phyloP scores from a whole-genome alignment of 1,140 invertebrate genomes.

The Galleria mellonella region DNA sequence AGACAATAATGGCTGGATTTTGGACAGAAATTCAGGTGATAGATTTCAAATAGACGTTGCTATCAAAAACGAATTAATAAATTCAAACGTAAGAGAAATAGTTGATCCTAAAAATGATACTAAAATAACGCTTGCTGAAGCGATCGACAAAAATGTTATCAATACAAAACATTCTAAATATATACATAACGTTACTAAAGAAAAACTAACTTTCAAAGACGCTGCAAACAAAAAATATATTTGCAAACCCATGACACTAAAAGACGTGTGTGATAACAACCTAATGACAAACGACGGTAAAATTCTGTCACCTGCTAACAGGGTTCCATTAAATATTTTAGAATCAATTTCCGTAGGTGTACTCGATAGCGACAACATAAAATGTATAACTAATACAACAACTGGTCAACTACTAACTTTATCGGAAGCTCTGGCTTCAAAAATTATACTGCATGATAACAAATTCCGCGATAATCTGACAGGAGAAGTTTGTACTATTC shows the following conservation, averaged over 20 bases:
- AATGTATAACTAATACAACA: constrained; percentile 88
- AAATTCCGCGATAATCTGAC: constrained; percentile 84
- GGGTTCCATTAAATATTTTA: constrained; percentile 83
- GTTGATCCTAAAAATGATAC: constrained; percentile 85
- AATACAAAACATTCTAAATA: constrained; percentile 87
- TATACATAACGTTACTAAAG: constrained; percentile 81
- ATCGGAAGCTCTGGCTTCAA: constrained; percentile 86
- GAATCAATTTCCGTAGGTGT: constrained; percentile 91
- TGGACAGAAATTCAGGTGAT: constrained; percentile 89
- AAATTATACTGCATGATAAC: constrained; percentile 84
- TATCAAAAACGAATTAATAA: constrained; percentile 83
- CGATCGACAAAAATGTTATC: constrained; percentile 84
- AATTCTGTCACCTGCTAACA: constrained; percentile 87
- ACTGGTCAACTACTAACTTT: constrained; percentile 88
- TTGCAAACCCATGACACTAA: constrained; percentile 91
- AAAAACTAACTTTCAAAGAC: constrained; percentile 85
- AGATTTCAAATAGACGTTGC: constrained; percentile 87
- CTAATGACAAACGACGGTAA: constrained; percentile 85
- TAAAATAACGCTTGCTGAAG: constrained; percentile 88
- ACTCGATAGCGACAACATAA: constrained; percentile 86
- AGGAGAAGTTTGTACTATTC: constrained; percentile 82
- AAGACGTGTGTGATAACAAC: constrained; percentile 88
- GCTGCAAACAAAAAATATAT: constrained; percentile 87
- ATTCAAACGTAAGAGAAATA: constrained; percentile 85
- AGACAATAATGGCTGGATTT: constrained; percentile 84